These are phyloP conservation scores for Drosophila paucipuncta DNA, from an alignment of 2,888 invertebrate genomes.

Conservation along the genomic window DNA sequence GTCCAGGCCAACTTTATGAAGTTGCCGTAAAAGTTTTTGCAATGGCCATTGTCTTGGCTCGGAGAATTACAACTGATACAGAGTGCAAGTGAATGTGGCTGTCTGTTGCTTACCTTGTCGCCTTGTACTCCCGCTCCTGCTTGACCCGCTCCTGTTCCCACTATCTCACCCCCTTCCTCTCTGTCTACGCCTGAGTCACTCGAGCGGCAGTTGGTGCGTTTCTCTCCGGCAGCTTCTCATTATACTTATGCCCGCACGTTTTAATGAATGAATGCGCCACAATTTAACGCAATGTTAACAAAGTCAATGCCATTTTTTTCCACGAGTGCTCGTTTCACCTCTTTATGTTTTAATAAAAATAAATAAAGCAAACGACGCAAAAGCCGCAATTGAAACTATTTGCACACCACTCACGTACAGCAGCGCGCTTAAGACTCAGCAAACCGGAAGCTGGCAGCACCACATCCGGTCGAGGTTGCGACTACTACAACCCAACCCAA, in stretches of 20 bases:
- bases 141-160: constrained; percentile 20
- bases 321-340: constrained; percentile 60
- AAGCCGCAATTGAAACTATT: constrained; percentile 82
- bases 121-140: constrained; percentile 1
- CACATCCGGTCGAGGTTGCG: constrained; percentile 69
- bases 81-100: constrained; percentile 39
- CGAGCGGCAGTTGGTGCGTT: constrained; percentile 25
- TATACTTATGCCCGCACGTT: constrained; percentile 45
- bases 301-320: constrained; percentile 75
- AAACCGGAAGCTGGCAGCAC: constrained; percentile 78
- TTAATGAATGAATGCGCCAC: constrained; percentile 75
- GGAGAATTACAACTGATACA: constrained; percentile 67
- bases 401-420: constrained; percentile 81
- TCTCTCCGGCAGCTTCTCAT: constrained; percentile 32
- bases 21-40: constrained; percentile 44
- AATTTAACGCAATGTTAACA: constrained; percentile 81
- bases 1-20: constrained; percentile 56
- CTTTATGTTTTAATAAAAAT: constrained; percentile 82
- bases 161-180: neutral
- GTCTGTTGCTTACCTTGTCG: constrained; percentile 15
- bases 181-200: neutral
- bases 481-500: constrained; percentile 10
- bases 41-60: constrained; percentile 59
- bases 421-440: constrained; percentile 76
- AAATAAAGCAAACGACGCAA: constrained; percentile 79